Base-by-base conservation (phyloP, 2,888 invertebrate genomes). In the Philhelius pedissequus region DNA sequence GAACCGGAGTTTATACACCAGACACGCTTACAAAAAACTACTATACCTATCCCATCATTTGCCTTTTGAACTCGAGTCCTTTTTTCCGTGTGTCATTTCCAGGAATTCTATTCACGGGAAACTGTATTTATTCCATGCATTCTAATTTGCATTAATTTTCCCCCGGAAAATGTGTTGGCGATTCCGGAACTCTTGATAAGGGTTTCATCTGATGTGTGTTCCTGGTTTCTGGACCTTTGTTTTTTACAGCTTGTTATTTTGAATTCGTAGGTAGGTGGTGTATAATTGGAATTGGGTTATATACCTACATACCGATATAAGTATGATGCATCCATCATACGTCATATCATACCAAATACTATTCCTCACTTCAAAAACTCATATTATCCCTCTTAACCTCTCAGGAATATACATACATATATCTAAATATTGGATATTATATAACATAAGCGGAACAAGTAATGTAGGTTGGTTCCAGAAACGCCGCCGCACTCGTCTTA, bases 331-430 rank as follows among this genome's bases (percentile, higher is more conserved):
- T n/a, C n/a, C n/a, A n/a, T n/a, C n/a, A n/a, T n/a, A n/a, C n/a
- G n/a, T n/a, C n/a, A n/a, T n/a, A n/a, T n/a, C n/a, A n/a, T n/a
- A n/a, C n/a, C n/a, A n/a, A n/a, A 71, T 60, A 80, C 71, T 79
- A 79, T 60, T 79, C 45, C 66, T 52, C 54, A 71, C 75, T 84
- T 76, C 15, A 76, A 48, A 84, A 84, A 71, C 62, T 84, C 84
- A 80, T 84, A 80, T 84, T 64, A 62, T 71, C 40, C 62, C 75
- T 68, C 84, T 84, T 80, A 71, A 84, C 84, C 84, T 80, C 71
- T 27, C 68, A n/a, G 45, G 32, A 22, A 68, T 30, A 38, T 11
- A 50, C 7, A 35, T 20, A 68, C 20, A 38, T 11, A 50, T 13
- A 35, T 20, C 48, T 48, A 48, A 25, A 56, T 32, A 56, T 35